Evolutionary conservation across 2,113 vertebrate genomes (phyloP), one percentile per base, ranked within the genome.

Genomic region (Ascaphus truei): DNA sequence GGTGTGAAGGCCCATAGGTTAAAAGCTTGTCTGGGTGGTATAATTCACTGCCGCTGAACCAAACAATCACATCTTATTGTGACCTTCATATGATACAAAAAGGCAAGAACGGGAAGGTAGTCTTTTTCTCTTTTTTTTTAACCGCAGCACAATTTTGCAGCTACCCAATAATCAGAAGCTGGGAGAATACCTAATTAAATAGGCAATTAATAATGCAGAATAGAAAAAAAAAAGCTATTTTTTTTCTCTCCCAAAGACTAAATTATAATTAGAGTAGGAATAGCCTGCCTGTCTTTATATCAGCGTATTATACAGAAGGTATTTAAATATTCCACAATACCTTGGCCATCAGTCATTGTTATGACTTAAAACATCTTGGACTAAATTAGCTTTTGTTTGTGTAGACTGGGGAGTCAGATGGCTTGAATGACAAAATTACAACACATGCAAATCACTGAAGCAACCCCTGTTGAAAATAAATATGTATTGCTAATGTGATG

Each of bases 341-440:
- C 92, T 93, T 86, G 86, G 92, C 94, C 91, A 96, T 98, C 95
- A 93, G 94, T 98, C 95, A 97, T 90, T 89, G 85, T 92, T 92
- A 93, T 94, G 95, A 95, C 94, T 94, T 89, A 92, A 96, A 96
- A 96, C 94, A 93, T 90, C 86, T 83, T 85, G 77, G 86, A 83
- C 88, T 96, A 95, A 96, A 98, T 96, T 95, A 94, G 94, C 94
- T 96, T 96, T 94, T 92, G 90, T 93, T 94, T 91, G 89, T 88
- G 84, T 79, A 87, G 90, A 96, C 93, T 91, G 88, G 90, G 89
- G 91, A 94, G 92, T 94, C 95, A 98, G 95, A 97, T 96, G 95
- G 93, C 92, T 95, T 92, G 89, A 95, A 95, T 94, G 92, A 93
- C 89, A 93, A 95, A 95, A 93, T 89, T 88, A 89, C 84, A 92